Conservation (phyloP, 2,888 invertebrate species). For the Ophraella communa region DNA sequence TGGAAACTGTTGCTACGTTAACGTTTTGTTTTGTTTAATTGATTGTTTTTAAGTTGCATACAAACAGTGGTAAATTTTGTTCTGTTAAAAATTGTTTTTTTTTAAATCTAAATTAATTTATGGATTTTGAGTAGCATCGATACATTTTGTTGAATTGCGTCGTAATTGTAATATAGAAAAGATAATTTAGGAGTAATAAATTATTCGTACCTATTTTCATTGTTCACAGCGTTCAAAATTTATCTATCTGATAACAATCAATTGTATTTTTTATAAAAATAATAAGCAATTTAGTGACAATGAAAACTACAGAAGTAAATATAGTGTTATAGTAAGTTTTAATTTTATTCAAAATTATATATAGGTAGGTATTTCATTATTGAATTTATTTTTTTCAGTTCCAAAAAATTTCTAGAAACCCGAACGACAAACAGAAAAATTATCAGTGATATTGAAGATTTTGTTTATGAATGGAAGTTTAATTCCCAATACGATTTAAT, state of each 20-base stretch:
- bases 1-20: background rate
- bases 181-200: background rate
- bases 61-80: too few species aligned
- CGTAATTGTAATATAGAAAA: background rate
- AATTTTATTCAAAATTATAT: background rate
- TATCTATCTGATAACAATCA: constrained; percentile 10
- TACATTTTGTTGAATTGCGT: too few species aligned
- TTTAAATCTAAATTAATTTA: too few species aligned
- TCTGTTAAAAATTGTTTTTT: too few species aligned
- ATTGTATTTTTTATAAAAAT: background rate
- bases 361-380: too few species aligned
- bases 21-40: background rate
- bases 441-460: constrained; percentile 27
- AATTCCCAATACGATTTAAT: constrained; percentile 26
- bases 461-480: constrained; percentile 31
- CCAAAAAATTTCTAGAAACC: constrained; percentile 13
- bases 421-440: constrained; percentile 26
- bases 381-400: constrained; percentile 22
- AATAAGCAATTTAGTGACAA: background rate
- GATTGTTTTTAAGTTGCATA: too few species aligned
- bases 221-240: constrained; percentile 6
- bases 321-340: background rate
- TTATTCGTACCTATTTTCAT: background rate
- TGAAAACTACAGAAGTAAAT: background rate
- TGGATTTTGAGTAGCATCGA: too few species aligned